These are phyloP conservation scores for Alcedo atthis DNA, from an alignment of 2,797 vertebrate species.

Conservation along the genomic window DNA sequence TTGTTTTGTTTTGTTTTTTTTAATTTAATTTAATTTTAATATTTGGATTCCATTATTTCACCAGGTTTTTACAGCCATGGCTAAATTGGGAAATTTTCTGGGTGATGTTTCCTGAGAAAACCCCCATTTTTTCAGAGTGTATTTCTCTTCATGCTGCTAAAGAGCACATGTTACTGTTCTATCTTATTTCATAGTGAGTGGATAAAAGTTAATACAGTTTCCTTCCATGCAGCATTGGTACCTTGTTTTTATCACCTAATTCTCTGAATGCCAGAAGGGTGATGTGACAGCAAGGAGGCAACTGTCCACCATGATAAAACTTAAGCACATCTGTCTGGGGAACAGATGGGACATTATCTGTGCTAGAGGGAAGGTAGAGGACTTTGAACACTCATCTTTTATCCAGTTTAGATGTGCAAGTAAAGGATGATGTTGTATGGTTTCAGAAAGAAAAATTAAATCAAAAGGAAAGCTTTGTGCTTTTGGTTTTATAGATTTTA, in stretches of 20 bases:
- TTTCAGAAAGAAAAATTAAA: neutral
- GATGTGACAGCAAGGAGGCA: neutral
- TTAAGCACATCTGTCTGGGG: neutral
- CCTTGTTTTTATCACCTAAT: neutral
- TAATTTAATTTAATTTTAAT: neutral
- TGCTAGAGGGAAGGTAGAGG: neutral
- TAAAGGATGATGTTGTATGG: neutral
- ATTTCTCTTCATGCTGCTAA: neutral
- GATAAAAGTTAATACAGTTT: neutral
- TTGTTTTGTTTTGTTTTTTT: no score
- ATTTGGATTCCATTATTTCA: neutral
- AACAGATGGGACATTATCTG: neutral
- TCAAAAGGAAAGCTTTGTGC: neutral
- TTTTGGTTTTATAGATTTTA: neutral
- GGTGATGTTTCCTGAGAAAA: neutral
- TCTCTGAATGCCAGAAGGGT: neutral
- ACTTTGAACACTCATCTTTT: neutral
- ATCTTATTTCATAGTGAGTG: neutral
- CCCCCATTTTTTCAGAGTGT: neutral
- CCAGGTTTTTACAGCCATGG: neutral
- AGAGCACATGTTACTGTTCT: neutral
- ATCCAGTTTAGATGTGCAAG: neutral
- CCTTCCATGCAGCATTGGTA: neutral
- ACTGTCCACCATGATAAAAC: slow-evolving; percentile 11
- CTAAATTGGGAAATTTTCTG: neutral